phyloP scores from a whole-genome alignment of 1,140 invertebrate species.

The Metopolophium dirhodum region DNA sequence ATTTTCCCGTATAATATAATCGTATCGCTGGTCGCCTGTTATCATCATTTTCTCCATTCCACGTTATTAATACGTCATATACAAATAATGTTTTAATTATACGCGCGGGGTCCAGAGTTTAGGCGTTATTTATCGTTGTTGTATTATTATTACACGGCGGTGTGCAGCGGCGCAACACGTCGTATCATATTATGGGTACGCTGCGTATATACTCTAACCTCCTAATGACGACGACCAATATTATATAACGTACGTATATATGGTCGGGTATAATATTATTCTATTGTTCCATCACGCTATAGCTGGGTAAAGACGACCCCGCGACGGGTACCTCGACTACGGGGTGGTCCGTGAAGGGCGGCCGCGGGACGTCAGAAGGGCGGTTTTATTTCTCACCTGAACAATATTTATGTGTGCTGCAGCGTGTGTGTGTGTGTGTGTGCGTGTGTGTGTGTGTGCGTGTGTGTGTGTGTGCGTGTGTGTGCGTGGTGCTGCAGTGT shows the following conservation, averaged over 20 bases:
- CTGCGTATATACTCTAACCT: not conserved
- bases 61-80: constrained; percentile 39
- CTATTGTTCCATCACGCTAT: constrained; percentile 30
- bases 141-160: not conserved
- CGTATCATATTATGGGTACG: not conserved
- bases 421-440: not conserved
- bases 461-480: not conserved
- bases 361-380: constrained; percentile 39
- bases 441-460: not conserved
- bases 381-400: constrained; percentile 46
- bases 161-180: not conserved
- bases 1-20: not conserved
- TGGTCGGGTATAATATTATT: not conserved
- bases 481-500: not conserved
- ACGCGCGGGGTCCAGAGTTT: not conserved
- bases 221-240: not conserved
- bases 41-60: not conserved
- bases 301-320: not conserved
- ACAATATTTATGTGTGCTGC: constrained; percentile 35
- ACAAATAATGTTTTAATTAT: constrained; percentile 55
- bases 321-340: not conserved
- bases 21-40: not conserved
- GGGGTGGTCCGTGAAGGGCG: constrained; percentile 46
- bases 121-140: constrained; percentile 45
- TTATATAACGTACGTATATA: too few species aligned